These are phyloP conservation scores for Riptortus pedestris DNA, from an alignment of 1,140 invertebrate species.

Conservation along the genomic window DNA sequence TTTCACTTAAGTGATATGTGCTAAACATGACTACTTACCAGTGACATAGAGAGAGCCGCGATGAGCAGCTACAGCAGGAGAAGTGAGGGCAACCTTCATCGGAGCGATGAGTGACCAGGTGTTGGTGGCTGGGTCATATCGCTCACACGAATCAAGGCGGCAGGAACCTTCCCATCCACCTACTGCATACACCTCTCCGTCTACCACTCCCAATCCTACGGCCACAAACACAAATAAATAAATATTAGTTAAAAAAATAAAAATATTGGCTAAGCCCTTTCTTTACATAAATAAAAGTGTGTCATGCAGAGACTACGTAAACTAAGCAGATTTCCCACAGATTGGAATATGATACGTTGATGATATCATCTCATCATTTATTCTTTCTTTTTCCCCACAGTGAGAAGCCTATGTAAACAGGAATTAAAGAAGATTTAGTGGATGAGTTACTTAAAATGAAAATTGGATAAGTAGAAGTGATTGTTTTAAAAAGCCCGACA, in stretches of 20 bases:
- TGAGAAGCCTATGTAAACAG: no score
- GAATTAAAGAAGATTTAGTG: no score
- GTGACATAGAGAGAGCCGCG: conserved; percentile 42
- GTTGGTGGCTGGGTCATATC: conserved; percentile 70
- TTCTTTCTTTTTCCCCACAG: no score
- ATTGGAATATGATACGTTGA: no score
- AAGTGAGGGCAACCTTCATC: conserved; percentile 46
- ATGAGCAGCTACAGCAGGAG: conserved; percentile 41
- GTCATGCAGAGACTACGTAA: no score
- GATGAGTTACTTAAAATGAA: no score
- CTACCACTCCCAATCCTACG: conserved; percentile 48
- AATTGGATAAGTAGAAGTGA: no score
- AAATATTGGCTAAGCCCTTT: no score
- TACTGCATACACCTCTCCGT: conserved; percentile 59
- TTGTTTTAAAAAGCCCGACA: no score
- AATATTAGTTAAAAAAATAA: neutral
- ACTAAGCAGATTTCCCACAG: no score
- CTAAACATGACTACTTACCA: conserved; percentile 32
- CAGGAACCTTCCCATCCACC: conserved; percentile 64
- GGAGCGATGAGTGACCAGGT: conserved; percentile 70
- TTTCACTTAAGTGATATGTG: no score
- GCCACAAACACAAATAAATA: no score
- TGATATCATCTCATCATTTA: neutral
- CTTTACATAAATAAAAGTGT: neutral
- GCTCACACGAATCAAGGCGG: conserved; percentile 68